Evolutionary conservation across 2,888 invertebrate genomes (phyloP).

Genomic region (Electrophaes corylata): DNA sequence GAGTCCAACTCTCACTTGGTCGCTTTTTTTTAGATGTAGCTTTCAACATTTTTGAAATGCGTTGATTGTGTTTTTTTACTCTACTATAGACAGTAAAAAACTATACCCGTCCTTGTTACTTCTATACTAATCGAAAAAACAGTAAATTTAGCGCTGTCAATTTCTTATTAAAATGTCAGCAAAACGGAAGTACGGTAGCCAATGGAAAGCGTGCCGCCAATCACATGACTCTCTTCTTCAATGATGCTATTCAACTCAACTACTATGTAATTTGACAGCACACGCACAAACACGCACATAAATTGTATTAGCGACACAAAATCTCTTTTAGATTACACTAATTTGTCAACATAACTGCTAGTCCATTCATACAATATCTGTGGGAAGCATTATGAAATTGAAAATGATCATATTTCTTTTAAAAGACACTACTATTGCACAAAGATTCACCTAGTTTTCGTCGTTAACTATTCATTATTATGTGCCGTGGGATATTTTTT

Average conservation of each 20-base stretch:
- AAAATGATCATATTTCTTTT: constrained; percentile 84
- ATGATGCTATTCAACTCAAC: constrained; percentile 54
- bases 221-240: constrained; percentile 36
- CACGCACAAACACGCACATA: constrained; percentile 62
- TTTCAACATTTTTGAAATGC: too few relatives aligned
- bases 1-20: too few relatives aligned
- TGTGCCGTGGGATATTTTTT: constrained; percentile 81
- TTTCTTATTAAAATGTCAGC: too few relatives aligned
- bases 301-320: constrained; percentile 62
- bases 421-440: constrained; percentile 82
- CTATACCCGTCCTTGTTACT: too few relatives aligned
- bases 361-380: constrained; percentile 73
- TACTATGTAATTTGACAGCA: constrained; percentile 60
- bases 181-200: constrained; percentile 19
- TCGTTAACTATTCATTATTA: constrained; percentile 82
- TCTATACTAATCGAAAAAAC: too few relatives aligned
- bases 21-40: too few relatives aligned
- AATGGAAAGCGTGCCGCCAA: constrained; percentile 40
- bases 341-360: constrained; percentile 71
- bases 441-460: constrained; percentile 85
- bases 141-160: too few relatives aligned
- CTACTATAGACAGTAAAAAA: too few relatives aligned
- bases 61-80: too few relatives aligned
- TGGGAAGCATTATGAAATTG: constrained; percentile 83
- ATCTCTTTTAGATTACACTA: constrained; percentile 81